These are phyloP conservation scores for Octodonta nipae DNA, from an alignment of 2,888 invertebrate species.

Conservation along the genomic window DNA sequence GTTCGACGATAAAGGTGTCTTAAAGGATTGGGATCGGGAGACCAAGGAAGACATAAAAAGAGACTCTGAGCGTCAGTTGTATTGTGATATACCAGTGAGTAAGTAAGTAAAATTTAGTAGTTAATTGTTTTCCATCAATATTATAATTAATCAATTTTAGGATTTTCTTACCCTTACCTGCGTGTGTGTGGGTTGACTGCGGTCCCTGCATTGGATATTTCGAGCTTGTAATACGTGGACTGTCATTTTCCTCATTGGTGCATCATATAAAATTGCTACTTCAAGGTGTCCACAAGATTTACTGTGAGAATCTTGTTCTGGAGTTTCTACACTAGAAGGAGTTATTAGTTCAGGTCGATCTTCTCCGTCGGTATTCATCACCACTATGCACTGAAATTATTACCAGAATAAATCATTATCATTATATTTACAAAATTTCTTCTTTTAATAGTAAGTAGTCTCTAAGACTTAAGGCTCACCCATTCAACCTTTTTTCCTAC, in stretches of 20 bases:
- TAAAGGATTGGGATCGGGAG: too few relatives aligned
- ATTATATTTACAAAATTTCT: too few relatives aligned
- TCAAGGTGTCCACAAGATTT: constrained; percentile 61
- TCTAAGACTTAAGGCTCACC: too few relatives aligned
- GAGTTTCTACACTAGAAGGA: constrained; percentile 25
- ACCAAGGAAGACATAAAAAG: too few relatives aligned
- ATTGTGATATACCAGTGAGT: too few relatives aligned
- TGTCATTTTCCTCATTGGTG: constrained; percentile 82
- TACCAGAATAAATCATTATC: not conserved
- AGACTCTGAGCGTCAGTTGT: too few relatives aligned
- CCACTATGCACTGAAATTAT: constrained; percentile 40
- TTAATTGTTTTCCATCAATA: not conserved
- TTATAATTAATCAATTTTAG: not conserved
- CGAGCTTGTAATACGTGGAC: constrained; percentile 81
- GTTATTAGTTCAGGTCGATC: constrained; percentile 27
- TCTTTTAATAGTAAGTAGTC: too few relatives aligned
- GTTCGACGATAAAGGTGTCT: too few relatives aligned
- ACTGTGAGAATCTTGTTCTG: constrained; percentile 37
- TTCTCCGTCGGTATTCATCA: constrained; percentile 33
- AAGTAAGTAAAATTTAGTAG: not conserved
- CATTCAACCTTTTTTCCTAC: too few relatives aligned
- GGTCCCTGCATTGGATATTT: constrained; percentile 58
- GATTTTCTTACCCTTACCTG: constrained; percentile 48
- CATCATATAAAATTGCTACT: constrained; percentile 78
- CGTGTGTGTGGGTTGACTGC: constrained; percentile 49